Evolutionary conservation across 2,797 vertebrate genomes (phyloP).

Genomic region (Sebastes itinus): DNA sequence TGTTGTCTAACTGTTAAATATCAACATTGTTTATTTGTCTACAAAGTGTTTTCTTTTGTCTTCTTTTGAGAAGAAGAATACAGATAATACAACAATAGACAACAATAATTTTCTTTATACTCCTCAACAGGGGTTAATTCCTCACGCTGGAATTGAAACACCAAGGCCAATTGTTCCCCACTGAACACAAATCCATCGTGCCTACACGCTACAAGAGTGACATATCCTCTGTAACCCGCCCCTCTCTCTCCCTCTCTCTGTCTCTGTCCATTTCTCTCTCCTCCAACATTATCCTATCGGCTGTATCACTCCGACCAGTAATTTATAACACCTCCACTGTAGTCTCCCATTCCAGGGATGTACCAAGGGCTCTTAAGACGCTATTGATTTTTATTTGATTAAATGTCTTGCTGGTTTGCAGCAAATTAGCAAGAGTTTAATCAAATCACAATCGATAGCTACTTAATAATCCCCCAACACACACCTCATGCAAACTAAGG

Average conservation of each 20-base stretch:
- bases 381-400: slow-evolving; percentile 89
- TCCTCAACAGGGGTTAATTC: slow-evolving; percentile 45
- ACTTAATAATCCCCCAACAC: slow-evolving; percentile 82
- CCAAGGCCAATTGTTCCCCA: slow-evolving; percentile 67
- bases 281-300: slow-evolving; percentile 75
- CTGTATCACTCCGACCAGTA: slow-evolving; percentile 72
- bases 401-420: slow-evolving; percentile 85
- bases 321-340: slow-evolving; percentile 83
- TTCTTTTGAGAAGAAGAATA: neutral
- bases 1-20: neutral
- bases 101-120: slow-evolving; percentile 20
- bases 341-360: slow-evolving; percentile 79
- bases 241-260: slow-evolving; percentile 46
- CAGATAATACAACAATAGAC: neutral
- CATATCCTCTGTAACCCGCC: slow-evolving; percentile 64
- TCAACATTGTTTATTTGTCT: neutral
- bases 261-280: slow-evolving; percentile 56
- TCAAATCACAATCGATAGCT: slow-evolving; percentile 87
- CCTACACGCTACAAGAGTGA: slow-evolving; percentile 61
- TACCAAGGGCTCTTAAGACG: slow-evolving; percentile 82
- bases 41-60: neutral
- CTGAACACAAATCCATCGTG: slow-evolving; percentile 73
- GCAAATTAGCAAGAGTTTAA: slow-evolving; percentile 89
- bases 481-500: slow-evolving; percentile 59
- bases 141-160: slow-evolving; percentile 64